Conservation (phyloP, 2,888 invertebrate species). For the Strigamia crassipes region DNA sequence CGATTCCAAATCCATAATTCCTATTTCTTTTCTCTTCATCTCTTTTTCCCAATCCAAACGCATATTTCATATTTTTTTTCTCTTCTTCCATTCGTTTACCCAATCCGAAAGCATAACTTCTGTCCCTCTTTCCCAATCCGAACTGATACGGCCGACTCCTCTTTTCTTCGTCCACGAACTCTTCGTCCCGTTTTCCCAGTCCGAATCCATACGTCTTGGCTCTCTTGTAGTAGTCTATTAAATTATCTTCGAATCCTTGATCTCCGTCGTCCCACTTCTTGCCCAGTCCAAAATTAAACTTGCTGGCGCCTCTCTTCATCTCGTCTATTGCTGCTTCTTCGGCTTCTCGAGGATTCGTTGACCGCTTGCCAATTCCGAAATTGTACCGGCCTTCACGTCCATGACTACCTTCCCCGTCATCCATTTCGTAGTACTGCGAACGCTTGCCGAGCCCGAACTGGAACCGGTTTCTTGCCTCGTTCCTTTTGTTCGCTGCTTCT, state of each 20-base stretch:
- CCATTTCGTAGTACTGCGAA: not conserved
- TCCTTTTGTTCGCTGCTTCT: not conserved
- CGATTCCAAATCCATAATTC: conserved; percentile 21
- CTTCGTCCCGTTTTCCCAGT: conserved; percentile 3
- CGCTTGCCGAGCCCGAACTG: conserved; percentile 33
- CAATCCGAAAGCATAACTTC: not conserved
- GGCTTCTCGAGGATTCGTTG: not conserved
- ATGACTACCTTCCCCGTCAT: not conserved
- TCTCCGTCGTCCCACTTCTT: not conserved
- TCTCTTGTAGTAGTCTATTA: not conserved
- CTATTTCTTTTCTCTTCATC: conserved; percentile 6
- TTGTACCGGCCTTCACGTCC: not conserved
- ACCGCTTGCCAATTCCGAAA: conserved; percentile 25
- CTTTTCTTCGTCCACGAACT: not conserved
- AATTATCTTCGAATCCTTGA: not conserved
- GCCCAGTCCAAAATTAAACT: conserved; percentile 13
- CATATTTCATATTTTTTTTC: not conserved
- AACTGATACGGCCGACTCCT: not conserved
- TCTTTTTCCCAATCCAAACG: not conserved
- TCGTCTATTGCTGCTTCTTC: conserved; percentile 9
- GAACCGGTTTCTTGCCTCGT: not conserved
- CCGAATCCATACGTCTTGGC: not conserved
- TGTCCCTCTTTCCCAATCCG: conserved; percentile 4
- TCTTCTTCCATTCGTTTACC: not conserved
- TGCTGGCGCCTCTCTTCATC: not conserved